Conservation (phyloP, 2,888 invertebrate genomes). For the Epistrophe eligans region DNA sequence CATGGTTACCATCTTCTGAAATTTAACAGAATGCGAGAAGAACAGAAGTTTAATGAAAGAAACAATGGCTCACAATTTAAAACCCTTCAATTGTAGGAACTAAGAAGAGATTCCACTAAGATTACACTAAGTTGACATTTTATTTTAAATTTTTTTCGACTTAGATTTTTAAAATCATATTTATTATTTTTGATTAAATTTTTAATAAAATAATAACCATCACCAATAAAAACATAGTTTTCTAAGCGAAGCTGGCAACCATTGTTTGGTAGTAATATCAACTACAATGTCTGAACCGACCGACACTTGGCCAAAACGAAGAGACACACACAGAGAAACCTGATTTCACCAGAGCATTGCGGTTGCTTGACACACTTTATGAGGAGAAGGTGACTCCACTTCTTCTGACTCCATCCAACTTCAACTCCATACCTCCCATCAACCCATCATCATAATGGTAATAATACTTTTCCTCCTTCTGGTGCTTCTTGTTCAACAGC, state of each 20-base stretch:
- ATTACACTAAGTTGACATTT: too few relatives aligned
- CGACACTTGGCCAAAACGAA: slow-evolving; percentile 60
- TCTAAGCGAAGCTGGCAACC: slow-evolving; percentile 17
- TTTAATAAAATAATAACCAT: too few relatives aligned
- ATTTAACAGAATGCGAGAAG: neutral
- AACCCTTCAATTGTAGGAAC: too few relatives aligned
- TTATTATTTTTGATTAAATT: too few relatives aligned
- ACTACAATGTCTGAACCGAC: neutral
- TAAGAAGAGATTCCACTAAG: too few relatives aligned
- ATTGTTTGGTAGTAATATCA: neutral
- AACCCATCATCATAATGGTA: neutral
- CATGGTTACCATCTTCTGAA: slow-evolving; percentile 23
- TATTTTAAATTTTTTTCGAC: too few relatives aligned
- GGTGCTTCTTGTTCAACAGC: slow-evolving; percentile 47
- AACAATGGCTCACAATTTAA: too few relatives aligned
- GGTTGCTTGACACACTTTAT: slow-evolving; percentile 76
- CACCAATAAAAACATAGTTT: too few relatives aligned
- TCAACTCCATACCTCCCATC: neutral
- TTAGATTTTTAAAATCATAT: too few relatives aligned
- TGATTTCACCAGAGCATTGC: slow-evolving; percentile 75
- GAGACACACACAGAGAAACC: slow-evolving; percentile 67
- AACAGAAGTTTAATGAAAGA: too few relatives aligned
- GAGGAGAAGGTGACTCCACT: slow-evolving; percentile 73
- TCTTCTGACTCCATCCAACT: slow-evolving; percentile 13
- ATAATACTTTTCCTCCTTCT: slow-evolving; percentile 43